These are phyloP conservation scores for Macrosteles quadrilineatus DNA, from an alignment of 1,140 invertebrate species.

Conservation along the genomic window DNA sequence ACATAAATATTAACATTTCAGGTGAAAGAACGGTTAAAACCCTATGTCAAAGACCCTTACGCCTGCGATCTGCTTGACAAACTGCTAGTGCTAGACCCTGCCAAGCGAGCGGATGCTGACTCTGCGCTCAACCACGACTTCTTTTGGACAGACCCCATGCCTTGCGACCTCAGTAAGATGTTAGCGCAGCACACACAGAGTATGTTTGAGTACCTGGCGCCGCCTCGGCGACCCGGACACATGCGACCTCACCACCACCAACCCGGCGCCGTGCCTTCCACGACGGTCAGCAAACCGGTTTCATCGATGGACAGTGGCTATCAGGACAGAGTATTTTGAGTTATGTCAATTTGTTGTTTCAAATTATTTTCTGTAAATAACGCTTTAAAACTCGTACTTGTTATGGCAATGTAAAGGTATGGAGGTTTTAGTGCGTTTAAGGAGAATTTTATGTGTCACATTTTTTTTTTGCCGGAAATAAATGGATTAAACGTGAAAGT, in stretches of 20 bases:
- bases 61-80: slow-evolving; percentile 95
- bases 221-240: slow-evolving; percentile 70
- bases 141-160: slow-evolving; percentile 97
- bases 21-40: slow-evolving; percentile 86
- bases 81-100: slow-evolving; percentile 88
- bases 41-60: slow-evolving; percentile 89
- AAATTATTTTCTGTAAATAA: no score
- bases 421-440: no score
- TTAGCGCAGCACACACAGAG: slow-evolving; percentile 90
- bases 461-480: no score
- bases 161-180: slow-evolving; percentile 89
- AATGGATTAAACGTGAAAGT: no score
- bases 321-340: slow-evolving; percentile 73
- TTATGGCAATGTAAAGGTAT: no score
- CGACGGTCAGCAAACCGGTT: slow-evolving; percentile 53
- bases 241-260: slow-evolving; percentile 67
- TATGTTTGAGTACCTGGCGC: slow-evolving; percentile 96
- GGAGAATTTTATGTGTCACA: no score
- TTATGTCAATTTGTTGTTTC: no score
- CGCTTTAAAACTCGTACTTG: no score
- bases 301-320: slow-evolving; percentile 65
- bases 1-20: no score
- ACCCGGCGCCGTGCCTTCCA: slow-evolving; percentile 50
- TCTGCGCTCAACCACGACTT: slow-evolving; percentile 96
- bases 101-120: slow-evolving; percentile 88